Conservation (phyloP, 2,797 vertebrate genomes). For the Enteromius argenteus region DNA sequence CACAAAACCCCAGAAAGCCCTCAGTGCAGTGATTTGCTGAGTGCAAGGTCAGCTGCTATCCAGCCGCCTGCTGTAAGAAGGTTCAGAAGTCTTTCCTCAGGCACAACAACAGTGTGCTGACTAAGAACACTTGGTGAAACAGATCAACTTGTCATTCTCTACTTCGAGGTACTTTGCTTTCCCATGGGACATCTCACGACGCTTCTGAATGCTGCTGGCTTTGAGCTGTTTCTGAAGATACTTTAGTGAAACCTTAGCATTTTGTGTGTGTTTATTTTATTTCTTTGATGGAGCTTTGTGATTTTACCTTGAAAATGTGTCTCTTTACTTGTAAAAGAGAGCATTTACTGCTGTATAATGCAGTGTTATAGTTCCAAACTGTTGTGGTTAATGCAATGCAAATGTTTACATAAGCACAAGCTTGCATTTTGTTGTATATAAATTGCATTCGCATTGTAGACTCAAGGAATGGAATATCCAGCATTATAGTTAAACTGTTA, state of each 20-base stretch:
- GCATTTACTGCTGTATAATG: background rate
- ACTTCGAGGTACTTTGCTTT: background rate
- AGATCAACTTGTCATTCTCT: slow-evolving; percentile 32
- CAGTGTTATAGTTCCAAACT: background rate
- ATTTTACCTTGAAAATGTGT: background rate
- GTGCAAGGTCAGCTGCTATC: slow-evolving; percentile 37
- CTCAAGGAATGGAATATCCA: too few relatives aligned
- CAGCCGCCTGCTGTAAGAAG: slow-evolving; percentile 8
- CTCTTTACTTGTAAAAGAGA: background rate
- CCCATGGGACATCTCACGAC: background rate
- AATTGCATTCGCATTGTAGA: background rate
- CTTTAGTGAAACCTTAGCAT: background rate
- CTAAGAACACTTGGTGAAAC: slow-evolving; percentile 28
- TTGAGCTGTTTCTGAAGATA: background rate
- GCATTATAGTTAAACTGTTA: too few relatives aligned
- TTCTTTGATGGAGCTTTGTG: background rate
- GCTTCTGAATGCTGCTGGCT: slow-evolving; percentile 15
- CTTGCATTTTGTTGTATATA: background rate
- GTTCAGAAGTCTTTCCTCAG: slow-evolving; percentile 23
- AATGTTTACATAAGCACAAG: background rate
- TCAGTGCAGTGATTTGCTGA: slow-evolving; percentile 26
- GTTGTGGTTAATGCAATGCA: background rate
- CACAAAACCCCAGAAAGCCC: slow-evolving; percentile 20
- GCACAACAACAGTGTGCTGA: slow-evolving; percentile 31
- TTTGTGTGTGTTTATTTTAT: background rate